A percentile compares a stretch with the other conserved stretches of the same genome.
Evolutionary conservation across 2,888 invertebrate species (phyloP).

Genomic region (Metacarcinus magister): DNA sequence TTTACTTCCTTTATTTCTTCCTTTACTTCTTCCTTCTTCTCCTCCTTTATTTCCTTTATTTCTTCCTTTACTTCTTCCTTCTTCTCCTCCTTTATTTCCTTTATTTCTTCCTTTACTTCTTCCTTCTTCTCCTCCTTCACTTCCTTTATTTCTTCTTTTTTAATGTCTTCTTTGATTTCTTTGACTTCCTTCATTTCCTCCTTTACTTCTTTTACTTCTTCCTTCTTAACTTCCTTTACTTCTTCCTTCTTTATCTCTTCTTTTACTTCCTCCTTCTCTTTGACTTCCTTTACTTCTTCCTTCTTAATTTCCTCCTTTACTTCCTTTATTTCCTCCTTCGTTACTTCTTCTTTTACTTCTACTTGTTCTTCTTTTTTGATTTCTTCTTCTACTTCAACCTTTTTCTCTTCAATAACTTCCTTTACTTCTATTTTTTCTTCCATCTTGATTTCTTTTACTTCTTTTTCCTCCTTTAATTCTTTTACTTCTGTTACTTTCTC

Average conservation of each 20-base stretch:
- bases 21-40: background rate
- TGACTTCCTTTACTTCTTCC: background rate
- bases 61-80: background rate
- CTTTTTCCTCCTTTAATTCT: conserved; percentile 52
- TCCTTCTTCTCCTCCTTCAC: conserved; percentile 58
- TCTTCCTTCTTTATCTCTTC: conserved; percentile 59
- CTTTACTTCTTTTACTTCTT: conserved; percentile 2
- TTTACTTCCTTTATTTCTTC: background rate
- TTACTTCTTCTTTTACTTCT: background rate
- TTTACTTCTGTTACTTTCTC: conserved; percentile 4
- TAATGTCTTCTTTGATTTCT: background rate
- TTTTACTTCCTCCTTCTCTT: conserved; percentile 62
- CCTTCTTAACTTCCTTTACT: background rate
- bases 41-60: conserved; percentile 15
- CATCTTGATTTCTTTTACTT: conserved; percentile 1
- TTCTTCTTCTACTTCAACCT: conserved; percentile 27
- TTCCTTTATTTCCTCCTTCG: background rate
- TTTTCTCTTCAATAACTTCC: background rate
- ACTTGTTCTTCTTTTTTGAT: background rate
- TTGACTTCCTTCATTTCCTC: background rate
- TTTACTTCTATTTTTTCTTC: conserved; percentile 37
- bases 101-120: conserved; percentile 54
- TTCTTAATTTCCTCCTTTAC: background rate
- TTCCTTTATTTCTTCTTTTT: conserved; percentile 28
- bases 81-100: background rate